These are phyloP conservation scores for Synanceia verrucosa DNA, from an alignment of 2,797 vertebrate genomes.

Conservation along the genomic window DNA sequence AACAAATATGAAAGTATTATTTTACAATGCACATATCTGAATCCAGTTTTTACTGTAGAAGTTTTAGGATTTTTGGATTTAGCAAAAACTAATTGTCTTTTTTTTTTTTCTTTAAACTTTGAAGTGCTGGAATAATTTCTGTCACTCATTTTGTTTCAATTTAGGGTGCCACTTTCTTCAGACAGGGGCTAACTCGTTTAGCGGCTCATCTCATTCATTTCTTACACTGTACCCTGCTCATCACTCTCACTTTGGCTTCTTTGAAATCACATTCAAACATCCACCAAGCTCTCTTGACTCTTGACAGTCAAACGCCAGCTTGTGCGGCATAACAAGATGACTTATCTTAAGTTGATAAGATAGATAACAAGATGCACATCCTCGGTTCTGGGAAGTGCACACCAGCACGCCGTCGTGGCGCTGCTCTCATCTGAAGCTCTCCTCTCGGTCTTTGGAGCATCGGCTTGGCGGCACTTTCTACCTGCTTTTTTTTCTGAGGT, in stretches of 20 bases:
- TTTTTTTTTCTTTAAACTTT: background rate
- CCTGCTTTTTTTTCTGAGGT: constrained; percentile 71
- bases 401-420: constrained; percentile 52
- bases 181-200: constrained; percentile 30
- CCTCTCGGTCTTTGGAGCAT: constrained; percentile 70
- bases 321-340: constrained; percentile 62
- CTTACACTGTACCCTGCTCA: constrained; percentile 33
- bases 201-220: constrained; percentile 19
- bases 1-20: background rate
- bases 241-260: constrained; percentile 45
- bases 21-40: background rate
- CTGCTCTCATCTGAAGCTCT: constrained; percentile 71
- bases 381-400: constrained; percentile 65
- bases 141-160: constrained; percentile 43
- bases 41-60: background rate
- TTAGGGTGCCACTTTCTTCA: constrained; percentile 33
- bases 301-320: constrained; percentile 63
- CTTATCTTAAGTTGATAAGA: constrained; percentile 69
- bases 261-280: constrained; percentile 57
- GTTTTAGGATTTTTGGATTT: constrained; percentile 4
- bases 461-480: constrained; percentile 64
- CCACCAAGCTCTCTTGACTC: constrained; percentile 45
- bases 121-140: background rate
- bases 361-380: constrained; percentile 75
- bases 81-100: background rate